Base-by-base conservation (phyloP, 2,888 invertebrate species). In the Cyaniris semiargus region DNA sequence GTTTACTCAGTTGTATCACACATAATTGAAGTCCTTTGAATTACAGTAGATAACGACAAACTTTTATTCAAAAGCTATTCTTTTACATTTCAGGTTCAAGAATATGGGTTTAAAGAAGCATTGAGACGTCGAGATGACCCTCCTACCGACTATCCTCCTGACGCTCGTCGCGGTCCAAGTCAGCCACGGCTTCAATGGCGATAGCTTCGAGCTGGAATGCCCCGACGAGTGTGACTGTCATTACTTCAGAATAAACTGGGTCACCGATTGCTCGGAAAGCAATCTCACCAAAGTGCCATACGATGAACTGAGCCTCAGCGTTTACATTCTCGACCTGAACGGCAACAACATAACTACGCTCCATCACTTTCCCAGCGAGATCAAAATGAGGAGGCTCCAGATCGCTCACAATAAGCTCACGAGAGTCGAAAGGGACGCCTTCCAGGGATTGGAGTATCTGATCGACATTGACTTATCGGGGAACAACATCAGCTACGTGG, bases 191-290 rank as follows among this genome's bases (percentile, higher is more conserved):
- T 94, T 95, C 83, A 95, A 96, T 83, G 95, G 96, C 76, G 96
- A 96, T 83, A 92, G 95, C 83, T 94, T 95, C 81, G 96, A 96
- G 83, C 88, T 96, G 84, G 96, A 96, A 85, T 96, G 96, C 82
- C 96, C 96, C 0, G 96, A 95, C 81, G 96, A 96, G 82, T 96
- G 96, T 85, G 96, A 96, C 85, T 96, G 96, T 84, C 96, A 96
- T 91, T 96, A 96, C 89, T 96, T 96, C 89, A 94, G 96, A 79
- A 95, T 96, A 84, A 96, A 96, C 90, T 96, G 96, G 96, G 96
- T 96, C 83, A 96, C 96, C 1, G 96, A 96, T 85, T 96, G 96
- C 83, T 96, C 96, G 0, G 96, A 96, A 83, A 96, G 96, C 89
- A 96, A 96, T 88, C 93, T 96, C 78, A 96, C 96, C 0, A 94